Evolutionary conservation across 2,797 vertebrate species (phyloP), one percentile per base, ranked within the genome.

Genomic region (Thamnophis elegans): DNA sequence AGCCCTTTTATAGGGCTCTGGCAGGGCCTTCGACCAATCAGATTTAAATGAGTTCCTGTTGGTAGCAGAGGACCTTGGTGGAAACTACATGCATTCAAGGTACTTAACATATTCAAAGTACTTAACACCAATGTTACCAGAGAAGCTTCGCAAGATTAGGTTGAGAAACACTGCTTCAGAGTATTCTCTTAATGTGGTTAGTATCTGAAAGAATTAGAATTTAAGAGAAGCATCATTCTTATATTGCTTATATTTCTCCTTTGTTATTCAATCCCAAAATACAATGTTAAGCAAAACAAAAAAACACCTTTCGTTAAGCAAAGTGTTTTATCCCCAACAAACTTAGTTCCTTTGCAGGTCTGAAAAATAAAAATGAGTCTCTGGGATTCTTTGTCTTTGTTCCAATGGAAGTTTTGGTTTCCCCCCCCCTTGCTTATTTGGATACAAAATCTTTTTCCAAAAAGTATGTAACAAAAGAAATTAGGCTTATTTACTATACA

Each of bases 121-220:
- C n/a, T n/a, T n/a, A n/a, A n/a, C n/a, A n/a, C n/a, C n/a, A n/a
- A 51, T 7, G 47, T 51, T 51, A 51, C 47, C 6, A 5, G 47
- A 51, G 47, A 51, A 7, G 47, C 47, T 51, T 51, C 47, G 47
- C 47, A 51, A 51, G 47, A 51, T 51, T 51, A 51, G 47, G 6
- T 32, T 68, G 62, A 32, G n/a, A 68, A 68, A 68, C 28, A 16
- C n/a, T 32, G 62, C 32, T 78, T 78, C 32, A 73, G 68, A 89
- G 90, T 89, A 58, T 90, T 93, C 87, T 94, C 92, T 96, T 96
- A 94, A 94, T 94, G 28, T 89, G 53, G 47, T 58, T 89, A 85
- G 3, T 32, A 18, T 82, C 88, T 85, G 20, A 32, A 73, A 53
- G 65, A 85, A 54, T 32, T 32, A 51, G 87, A 85, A 89, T 73